Conservation (phyloP, 92 coral and sea anemone species). For the Paramuricea clavata region DNA sequence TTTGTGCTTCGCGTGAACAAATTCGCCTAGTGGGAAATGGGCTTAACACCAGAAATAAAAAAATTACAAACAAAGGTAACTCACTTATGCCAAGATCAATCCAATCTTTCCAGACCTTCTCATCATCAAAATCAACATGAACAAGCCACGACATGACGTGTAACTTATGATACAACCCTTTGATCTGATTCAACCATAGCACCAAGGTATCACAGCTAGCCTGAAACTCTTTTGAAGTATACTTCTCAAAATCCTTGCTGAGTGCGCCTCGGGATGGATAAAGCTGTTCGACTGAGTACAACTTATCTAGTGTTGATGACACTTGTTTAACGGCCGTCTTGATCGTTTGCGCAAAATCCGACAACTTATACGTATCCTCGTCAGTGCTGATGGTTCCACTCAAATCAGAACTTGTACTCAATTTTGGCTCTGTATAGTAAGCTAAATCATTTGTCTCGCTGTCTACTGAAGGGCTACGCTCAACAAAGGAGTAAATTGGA, state of each 20-base stretch:
- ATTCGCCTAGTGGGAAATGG: too few species aligned
- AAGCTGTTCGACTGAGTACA: conserved; percentile 82
- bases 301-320: conserved; percentile 67
- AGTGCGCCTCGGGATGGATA: conserved; percentile 86
- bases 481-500: background rate
- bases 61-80: conserved; percentile 32
- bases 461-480: background rate
- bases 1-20: too few species aligned
- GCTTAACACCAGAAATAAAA: too few species aligned
- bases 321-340: conserved; percentile 77
- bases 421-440: background rate
- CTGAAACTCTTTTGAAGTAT: conserved; percentile 71
- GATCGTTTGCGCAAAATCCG: conserved; percentile 38
- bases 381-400: background rate
- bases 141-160: conserved; percentile 83
- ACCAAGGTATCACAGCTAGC: conserved; percentile 79
- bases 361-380: conserved; percentile 17
- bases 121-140: conserved; percentile 75
- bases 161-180: conserved; percentile 85
- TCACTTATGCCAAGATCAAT: conserved; percentile 81
- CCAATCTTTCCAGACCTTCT: conserved; percentile 91
- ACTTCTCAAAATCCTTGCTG: conserved; percentile 78
- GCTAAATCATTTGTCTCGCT: conserved; percentile 2
- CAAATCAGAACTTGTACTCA: conserved; percentile 4
- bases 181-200: conserved; percentile 85